Evolutionary conservation across 2,888 invertebrate species (phyloP).

Genomic region (Parochlus steinenii): DNA sequence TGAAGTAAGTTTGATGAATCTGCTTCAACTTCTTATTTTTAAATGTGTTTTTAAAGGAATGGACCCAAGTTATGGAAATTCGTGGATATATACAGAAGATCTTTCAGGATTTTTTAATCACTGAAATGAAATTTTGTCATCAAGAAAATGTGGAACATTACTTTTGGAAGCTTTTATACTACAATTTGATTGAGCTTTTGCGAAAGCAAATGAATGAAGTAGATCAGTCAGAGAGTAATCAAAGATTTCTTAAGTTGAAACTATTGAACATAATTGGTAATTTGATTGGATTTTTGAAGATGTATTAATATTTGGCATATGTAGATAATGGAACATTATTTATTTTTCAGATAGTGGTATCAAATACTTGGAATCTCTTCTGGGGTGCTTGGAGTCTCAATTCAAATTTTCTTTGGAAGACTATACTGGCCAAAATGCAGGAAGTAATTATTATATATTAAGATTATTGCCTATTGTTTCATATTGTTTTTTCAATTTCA

Average conservation of each 20-base stretch:
- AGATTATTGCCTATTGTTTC: conserved; percentile 10
- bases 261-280: conserved; percentile 50
- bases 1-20: no score
- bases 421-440: conserved; percentile 14
- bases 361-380: conserved; percentile 4
- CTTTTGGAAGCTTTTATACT: conserved; percentile 82
- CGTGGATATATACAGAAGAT: conserved; percentile 46
- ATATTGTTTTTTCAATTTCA: conserved; percentile 19
- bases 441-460: conserved; percentile 2
- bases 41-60: conserved; percentile 45
- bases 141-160: conserved; percentile 75
- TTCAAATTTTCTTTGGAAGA: conserved; percentile 11
- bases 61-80: conserved; percentile 45
- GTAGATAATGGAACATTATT: no score
- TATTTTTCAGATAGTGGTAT: conserved; percentile 10
- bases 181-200: conserved; percentile 71
- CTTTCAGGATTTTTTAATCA: conserved; percentile 47
- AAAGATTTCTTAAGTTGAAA: conserved; percentile 44
- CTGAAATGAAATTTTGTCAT: conserved; percentile 74
- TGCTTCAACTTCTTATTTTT: no score
- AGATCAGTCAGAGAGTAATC: conserved; percentile 42
- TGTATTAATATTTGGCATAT: conserved; percentile 47
- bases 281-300: conserved; percentile 62
- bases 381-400: conserved; percentile 2
- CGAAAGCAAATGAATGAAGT: conserved; percentile 48